These are phyloP conservation scores for Herpailurus yagouaroundi DNA, from an alignment of 2,113 vertebrate genomes.

Conservation along the genomic window DNA sequence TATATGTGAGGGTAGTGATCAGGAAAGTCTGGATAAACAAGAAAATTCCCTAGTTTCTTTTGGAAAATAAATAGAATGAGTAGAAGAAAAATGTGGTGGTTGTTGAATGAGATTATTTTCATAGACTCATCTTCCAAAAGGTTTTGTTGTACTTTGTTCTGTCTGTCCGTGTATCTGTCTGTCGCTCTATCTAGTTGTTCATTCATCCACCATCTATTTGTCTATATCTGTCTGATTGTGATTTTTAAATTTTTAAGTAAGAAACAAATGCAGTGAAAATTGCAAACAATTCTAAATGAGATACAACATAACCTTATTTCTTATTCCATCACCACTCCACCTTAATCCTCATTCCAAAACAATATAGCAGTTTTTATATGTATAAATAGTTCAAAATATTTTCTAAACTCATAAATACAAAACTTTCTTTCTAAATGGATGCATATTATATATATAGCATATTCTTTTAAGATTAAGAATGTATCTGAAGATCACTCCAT, in stretches of 20 bases:
- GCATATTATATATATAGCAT: neutral
- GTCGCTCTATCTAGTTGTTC: neutral
- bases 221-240: neutral
- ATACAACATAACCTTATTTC: neutral
- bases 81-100: neutral
- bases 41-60: neutral
- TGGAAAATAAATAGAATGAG: neutral
- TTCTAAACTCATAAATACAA: neutral
- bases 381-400: neutral
- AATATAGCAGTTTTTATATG: neutral
- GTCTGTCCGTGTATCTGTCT: neutral
- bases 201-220: neutral
- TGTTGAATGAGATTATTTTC: neutral
- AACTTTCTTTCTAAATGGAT: neutral
- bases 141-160: neutral
- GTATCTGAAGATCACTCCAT: neutral
- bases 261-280: neutral
- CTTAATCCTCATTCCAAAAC: neutral
- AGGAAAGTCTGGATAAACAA: neutral
- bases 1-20: neutral
- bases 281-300: neutral
- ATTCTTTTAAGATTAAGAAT: neutral
- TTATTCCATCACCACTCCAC: neutral
- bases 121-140: neutral
- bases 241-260: neutral